Evolutionary conservation across 2,113 vertebrate genomes (phyloP).

Genomic region (Prunella fulvescens): DNA sequence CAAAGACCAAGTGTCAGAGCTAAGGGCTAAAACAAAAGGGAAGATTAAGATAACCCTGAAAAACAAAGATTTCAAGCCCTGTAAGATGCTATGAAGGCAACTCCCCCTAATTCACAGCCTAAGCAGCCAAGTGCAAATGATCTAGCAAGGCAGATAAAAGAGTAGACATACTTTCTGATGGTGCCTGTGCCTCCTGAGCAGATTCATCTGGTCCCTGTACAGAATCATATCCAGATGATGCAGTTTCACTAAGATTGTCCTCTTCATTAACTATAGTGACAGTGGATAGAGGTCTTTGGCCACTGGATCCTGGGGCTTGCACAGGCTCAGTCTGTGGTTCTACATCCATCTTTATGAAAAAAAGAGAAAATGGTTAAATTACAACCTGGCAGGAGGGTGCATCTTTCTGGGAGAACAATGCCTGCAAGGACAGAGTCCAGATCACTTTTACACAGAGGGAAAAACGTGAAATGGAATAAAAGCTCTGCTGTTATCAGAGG

Average conservation of each 20-base stretch:
- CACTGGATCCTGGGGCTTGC: conserved; percentile 60
- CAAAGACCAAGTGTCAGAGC: background rate
- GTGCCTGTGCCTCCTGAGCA: conserved; percentile 53
- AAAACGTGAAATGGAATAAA: background rate
- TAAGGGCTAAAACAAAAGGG: background rate
- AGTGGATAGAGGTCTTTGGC: background rate
- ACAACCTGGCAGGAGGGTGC: background rate
- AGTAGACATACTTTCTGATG: conserved; percentile 63
- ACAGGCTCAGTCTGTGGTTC: conserved; percentile 61
- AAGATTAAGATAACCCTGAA: background rate
- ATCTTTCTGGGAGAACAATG: background rate
- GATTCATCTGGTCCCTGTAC: conserved; percentile 77
- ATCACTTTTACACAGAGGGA: background rate
- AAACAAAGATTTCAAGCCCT: background rate
- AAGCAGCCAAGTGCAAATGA: background rate
- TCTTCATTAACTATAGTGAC: conserved; percentile 59
- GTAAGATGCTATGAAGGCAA: background rate
- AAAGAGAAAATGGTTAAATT: background rate
- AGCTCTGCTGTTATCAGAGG: background rate
- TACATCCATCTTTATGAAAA: conserved; percentile 60
- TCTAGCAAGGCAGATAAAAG: background rate
- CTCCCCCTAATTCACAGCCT: background rate
- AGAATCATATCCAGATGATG: conserved; percentile 83
- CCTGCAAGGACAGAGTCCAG: background rate
- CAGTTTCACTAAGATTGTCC: conserved; percentile 77